Base-by-base conservation (phyloP, 1,140 invertebrate species). In the Drosophila kikkawai region DNA sequence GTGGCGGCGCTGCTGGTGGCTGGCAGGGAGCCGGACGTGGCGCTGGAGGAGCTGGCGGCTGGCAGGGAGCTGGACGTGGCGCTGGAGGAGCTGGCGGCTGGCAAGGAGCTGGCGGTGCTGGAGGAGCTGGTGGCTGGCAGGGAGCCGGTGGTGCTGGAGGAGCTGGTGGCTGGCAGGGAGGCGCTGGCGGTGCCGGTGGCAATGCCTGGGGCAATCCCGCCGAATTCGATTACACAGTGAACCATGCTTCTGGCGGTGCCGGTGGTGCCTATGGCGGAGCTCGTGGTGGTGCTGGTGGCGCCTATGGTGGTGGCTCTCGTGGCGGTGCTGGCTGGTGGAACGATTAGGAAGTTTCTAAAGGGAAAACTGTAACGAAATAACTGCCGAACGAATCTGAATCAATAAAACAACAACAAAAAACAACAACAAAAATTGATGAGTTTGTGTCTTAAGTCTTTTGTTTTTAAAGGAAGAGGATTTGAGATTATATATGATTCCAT, bases 251-350 rank as follows among this genome's bases (percentile, higher is more conserved):
- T 39, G 70, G 79, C 29, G 70, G 79, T 34, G 56, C 67, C 12
- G 64, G 41, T 17, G 82, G 75, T 7, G 67, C 47, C 41, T 51
- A 51, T 7, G 82, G 75, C 13, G 79, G 58, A 39, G 84, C 29
- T 9, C 17, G 41, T 47, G 70, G 70, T 15, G 53, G 63, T 26
- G 61, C 29, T 15, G 73, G 70, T 29, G 73, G 44, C 19, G 44
- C 60, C 36, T 56, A 63, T 22, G 82, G 75, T 13, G 79, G 58
- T 44, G 84, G 71, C 7, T 66, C 59, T 57, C 66, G 70, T 11
- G 83, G 84, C 32, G 86, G 84, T 81, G 78, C 81, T 50, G 84
- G 84, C 59, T 90, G 84, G 82, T 91, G 81, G 82, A 90, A 90
- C 66, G 86, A 85, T 57, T 82, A 80, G 44, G 37, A 47, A n/a